These are phyloP conservation scores for Jordanella pulchra DNA, from an alignment of 2,797 vertebrate species.

Conservation along the genomic window DNA sequence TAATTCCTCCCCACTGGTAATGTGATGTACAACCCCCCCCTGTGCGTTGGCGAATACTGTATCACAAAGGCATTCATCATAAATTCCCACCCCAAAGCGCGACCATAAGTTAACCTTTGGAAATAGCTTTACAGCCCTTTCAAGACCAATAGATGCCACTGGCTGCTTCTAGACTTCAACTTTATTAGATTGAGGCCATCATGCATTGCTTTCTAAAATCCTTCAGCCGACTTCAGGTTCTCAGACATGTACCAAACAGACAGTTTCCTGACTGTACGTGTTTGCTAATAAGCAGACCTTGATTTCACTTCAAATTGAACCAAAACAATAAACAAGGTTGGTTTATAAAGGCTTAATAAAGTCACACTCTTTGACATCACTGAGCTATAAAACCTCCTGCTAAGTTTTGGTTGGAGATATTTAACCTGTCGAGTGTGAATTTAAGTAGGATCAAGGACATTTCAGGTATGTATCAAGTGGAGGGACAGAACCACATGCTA, in stretches of 20 bases:
- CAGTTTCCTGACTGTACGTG: background rate
- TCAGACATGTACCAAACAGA: background rate
- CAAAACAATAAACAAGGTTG: background rate
- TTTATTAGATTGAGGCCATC: background rate
- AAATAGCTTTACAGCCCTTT: too few species aligned
- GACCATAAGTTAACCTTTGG: too few species aligned
- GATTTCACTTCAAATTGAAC: background rate
- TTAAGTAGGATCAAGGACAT: background rate
- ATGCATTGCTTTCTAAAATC: background rate
- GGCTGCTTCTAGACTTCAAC: background rate
- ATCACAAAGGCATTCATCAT: too few species aligned
- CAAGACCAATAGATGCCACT: too few species aligned
- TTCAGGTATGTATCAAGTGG: background rate
- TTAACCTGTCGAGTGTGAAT: background rate
- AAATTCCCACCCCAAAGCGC: too few species aligned
- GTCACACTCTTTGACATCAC: background rate
- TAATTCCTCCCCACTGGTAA: too few species aligned
- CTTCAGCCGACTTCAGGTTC: background rate
- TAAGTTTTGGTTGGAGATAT: background rate
- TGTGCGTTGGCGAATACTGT: too few species aligned
- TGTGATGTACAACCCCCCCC: too few species aligned
- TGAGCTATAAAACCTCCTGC: background rate
- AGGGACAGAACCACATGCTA: constrained; percentile 3
- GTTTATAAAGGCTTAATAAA: background rate
- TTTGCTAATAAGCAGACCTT: background rate